A percentile compares a stretch with the other conserved stretches of the same genome.
These are phyloP conservation scores for Tiaroga cobitis DNA, from an alignment of 2,797 vertebrate genomes.

Conservation along the genomic window DNA sequence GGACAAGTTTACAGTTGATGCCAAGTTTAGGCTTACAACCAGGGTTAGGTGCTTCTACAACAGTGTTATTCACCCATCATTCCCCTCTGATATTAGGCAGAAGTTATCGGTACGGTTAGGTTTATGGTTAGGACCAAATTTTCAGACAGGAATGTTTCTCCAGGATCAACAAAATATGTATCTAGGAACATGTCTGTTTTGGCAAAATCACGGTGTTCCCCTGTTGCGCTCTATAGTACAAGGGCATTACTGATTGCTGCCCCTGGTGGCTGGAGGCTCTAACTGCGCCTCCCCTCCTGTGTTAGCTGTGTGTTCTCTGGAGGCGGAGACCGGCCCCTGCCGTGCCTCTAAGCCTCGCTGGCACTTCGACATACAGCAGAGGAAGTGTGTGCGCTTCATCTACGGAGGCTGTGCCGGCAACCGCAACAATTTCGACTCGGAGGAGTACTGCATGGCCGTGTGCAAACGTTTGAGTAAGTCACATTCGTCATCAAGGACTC, in stretches of 20 bases:
- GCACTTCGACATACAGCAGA: slow-evolving; percentile 92
- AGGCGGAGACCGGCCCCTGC: slow-evolving; percentile 95
- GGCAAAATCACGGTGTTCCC: background rate
- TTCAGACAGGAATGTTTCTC: too few species aligned
- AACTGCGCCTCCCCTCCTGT: slow-evolving; percentile 73
- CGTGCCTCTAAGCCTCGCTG: slow-evolving; percentile 94
- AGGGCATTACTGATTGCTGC: slow-evolving; percentile 30
- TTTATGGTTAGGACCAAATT: too few species aligned
- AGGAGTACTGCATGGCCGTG: slow-evolving; percentile 98
- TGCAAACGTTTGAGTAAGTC: slow-evolving; percentile 97
- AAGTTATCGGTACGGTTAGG: too few species aligned
- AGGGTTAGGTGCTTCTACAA: too few species aligned
- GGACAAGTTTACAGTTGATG: too few species aligned
- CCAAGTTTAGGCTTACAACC: too few species aligned
- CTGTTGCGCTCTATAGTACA: slow-evolving; percentile 32
- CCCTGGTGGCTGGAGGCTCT: slow-evolving; percentile 66
- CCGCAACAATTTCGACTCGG: slow-evolving; percentile 99
- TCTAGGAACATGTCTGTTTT: too few species aligned
- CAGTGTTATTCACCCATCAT: too few species aligned
- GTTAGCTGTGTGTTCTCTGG: slow-evolving; percentile 97
- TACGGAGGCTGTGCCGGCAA: slow-evolving; percentile 98
- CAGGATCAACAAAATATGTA: too few species aligned
- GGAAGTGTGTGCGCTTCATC: slow-evolving; percentile 93
- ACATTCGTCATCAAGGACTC: slow-evolving; percentile 15
- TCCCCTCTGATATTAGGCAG: too few species aligned